phyloP scores from a whole-genome alignment of 2,888 invertebrate species.

The Chrysomela aeneicollis region DNA sequence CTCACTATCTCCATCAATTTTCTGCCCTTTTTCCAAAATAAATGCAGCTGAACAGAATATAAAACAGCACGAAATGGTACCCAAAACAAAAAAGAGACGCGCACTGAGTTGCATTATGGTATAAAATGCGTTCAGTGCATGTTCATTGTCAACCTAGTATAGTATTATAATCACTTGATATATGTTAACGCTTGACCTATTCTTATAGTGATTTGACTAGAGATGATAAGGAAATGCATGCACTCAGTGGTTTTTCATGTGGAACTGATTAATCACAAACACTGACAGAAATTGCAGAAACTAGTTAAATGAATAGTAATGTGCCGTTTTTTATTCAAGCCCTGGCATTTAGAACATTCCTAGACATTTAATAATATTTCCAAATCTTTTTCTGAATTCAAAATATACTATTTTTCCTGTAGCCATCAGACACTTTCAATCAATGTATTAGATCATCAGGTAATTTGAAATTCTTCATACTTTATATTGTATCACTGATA shows the following conservation, averaged over 20 bases:
- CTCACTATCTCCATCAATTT: too few relatives aligned
- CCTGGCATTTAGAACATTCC: too few relatives aligned
- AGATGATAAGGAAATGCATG: conserved; percentile 31
- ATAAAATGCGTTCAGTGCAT: conserved; percentile 30
- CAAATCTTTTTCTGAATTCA: too few relatives aligned
- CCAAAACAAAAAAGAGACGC: conserved; percentile 11
- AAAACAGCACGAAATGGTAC: conserved; percentile 2
- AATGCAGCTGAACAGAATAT: background rate
- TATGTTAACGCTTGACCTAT: conserved; percentile 32
- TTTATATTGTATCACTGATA: too few relatives aligned
- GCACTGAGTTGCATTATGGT: conserved; percentile 27
- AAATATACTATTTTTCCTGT: too few relatives aligned
- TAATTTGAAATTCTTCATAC: too few relatives aligned
- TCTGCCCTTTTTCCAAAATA: background rate
- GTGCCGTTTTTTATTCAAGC: too few relatives aligned
- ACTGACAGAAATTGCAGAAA: background rate
- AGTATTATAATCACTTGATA: conserved; percentile 8
- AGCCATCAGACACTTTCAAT: too few relatives aligned
- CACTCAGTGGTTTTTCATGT: conserved; percentile 28
- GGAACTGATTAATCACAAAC: conserved; percentile 14
- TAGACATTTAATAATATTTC: too few relatives aligned
- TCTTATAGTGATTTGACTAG: conserved; percentile 26
- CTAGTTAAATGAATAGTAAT: background rate
- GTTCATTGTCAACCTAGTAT: conserved; percentile 16
- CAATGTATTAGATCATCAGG: too few relatives aligned